Base-by-base conservation (phyloP, 30 jellyfish, hydroid and myxozoan genomes). In the Nemopilema nomurai region DNA sequence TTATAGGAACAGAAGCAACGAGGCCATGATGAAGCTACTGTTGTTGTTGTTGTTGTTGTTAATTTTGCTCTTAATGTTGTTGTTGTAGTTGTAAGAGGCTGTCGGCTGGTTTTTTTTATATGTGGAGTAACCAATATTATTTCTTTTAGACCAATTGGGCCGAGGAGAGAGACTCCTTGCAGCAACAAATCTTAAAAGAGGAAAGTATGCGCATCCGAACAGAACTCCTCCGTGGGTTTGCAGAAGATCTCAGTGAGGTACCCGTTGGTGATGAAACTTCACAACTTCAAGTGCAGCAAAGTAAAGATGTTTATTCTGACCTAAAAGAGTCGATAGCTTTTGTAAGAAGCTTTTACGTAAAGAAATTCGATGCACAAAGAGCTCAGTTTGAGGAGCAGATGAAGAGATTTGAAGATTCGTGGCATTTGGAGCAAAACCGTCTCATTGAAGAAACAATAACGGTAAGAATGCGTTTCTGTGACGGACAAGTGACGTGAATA, bases 191-290 rank as follows among this genome's bases (percentile, higher is more conserved):
- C 8, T 51, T 87, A 23, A 81, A 79, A 73, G 96, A 87, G 33
- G 96, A 87, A 57, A 77, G 96, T 69, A 62, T 77, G 76, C 53
- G 85, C 69, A 69, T 87, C 33, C 83, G 96, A 49, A 20, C 71
- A 0, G 90, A 87, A 63, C 31, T 87, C 8, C 65, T 77, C 31
- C 80, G 71, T 0, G 89, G 67, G 57, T 79, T 87, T 50, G 83
- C 77, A 22, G 86, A 72, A 29, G 57, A 27, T 0, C 6, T 41
- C 13, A 41, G 57, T 41, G 57, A 41, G 13, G 13, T 41, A 13
- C 13, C 57, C 13, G 62, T 57, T n/a, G 51, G 25, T 20, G 32
- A 13, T 51, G 80, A 67, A 16, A 18, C 49, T 16, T 33, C 22
- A 16, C 70, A 28, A 66, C 0, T 33, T 16, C 19, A n/a, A 18